Base-by-base conservation (phyloP, 1,140 invertebrate genomes). In the Aethina tumida region DNA sequence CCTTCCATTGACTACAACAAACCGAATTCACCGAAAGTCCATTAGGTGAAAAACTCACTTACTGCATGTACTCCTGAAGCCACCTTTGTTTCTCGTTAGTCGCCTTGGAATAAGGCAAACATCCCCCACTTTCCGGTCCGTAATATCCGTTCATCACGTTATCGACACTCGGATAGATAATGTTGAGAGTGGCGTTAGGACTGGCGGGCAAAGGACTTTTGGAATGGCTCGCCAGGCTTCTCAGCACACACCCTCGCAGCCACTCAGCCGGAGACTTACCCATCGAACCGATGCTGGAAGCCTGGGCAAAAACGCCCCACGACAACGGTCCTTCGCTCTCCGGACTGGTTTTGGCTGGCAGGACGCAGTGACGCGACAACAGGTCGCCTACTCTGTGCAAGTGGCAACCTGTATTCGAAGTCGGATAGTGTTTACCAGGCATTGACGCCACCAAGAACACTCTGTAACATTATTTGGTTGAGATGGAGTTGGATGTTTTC, bases 281-380 rank as follows among this genome's bases (percentile, higher is more conserved):
- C 21, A 92, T 71, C 19, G 77, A 82, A 4, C 94, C 92, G 39
- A 97, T 85, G 47, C 89, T 94, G 8, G 89, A 94, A 47, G 87
- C 85, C 63, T 96, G 92, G 9, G 80, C 80, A 17, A 94, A 60
- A 4, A 86, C 59, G 12, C 71, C 69, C 79, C 81, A 85, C n/a
- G 66, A 52, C 0, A 72, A 56, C 3, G 63, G 63, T 53, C 64
- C 56, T 19, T 69, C 65, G 57, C 70, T 69, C 52, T 64, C 43
- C 14, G 68, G 55, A 35, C 59, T 58, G 4, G 70, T 67, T 37
- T 66, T 61, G 0, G 56, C 46, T 0, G 75, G 73, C 17, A 78
- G 49, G n/a, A 45, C 43, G 13, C 71, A 76, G 55, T 86, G 70
- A 20, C 76, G 68, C 1, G 70, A 67, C 5, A 87, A 55, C 34